These are phyloP conservation scores for Thysanoteuthis rhombus DNA, from an alignment of 2,888 invertebrate species.

Conservation along the genomic window DNA sequence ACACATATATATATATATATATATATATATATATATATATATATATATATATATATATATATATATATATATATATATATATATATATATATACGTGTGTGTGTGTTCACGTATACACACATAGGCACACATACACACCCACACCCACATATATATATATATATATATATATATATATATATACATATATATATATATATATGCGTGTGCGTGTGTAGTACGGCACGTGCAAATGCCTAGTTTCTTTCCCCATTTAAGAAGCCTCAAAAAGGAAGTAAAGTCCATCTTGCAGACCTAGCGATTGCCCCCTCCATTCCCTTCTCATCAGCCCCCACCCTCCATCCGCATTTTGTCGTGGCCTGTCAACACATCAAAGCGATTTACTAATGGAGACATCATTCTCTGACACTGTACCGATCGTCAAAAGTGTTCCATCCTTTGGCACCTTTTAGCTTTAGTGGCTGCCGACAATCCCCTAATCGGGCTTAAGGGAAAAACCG, in stretches of 20 bases:
- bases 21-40: too few species aligned
- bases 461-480: not conserved
- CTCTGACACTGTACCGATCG: not conserved
- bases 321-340: not conserved
- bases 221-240: not conserved
- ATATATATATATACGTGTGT: too few species aligned
- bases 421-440: not conserved
- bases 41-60: too few species aligned
- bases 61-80: too few species aligned
- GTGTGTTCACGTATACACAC: too few species aligned
- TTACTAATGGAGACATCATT: not conserved
- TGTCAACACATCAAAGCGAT: not conserved
- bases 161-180: too few species aligned
- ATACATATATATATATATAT: too few species aligned
- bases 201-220: not conserved
- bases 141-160: too few species aligned
- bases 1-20: too few species aligned
- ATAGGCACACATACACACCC: too few species aligned
- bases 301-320: not conserved
- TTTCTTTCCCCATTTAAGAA: not conserved
- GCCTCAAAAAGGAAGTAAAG: not conserved
- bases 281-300: not conserved
- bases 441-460: not conserved
- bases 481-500: conserved; percentile 12
- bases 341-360: not conserved